Evolutionary conservation across 2,797 vertebrate genomes (phyloP).

Genomic region (Hephaestus fuliginosus): DNA sequence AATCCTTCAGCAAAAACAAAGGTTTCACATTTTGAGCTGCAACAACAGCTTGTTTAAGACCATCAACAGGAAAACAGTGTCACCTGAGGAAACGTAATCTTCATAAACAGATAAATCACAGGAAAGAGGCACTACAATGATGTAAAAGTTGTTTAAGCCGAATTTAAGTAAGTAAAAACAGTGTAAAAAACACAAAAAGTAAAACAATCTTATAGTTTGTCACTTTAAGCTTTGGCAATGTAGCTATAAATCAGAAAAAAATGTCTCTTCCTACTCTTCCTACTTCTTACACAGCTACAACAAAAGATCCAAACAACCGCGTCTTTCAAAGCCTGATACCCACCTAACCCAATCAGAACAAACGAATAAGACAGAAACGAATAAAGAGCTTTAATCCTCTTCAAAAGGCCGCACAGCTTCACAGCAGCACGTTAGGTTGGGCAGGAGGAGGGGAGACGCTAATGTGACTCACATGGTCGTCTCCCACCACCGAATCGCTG

Average conservation of each 20-base stretch:
- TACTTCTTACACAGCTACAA: slow-evolving; percentile 10
- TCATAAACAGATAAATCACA: neutral
- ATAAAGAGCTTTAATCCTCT: slow-evolving; percentile 43
- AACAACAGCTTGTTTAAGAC: neutral
- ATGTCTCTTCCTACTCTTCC: neutral
- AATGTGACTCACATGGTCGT: slow-evolving; percentile 43
- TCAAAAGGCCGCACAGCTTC: slow-evolving; percentile 16
- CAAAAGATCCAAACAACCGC: neutral
- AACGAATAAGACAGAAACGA: slow-evolving; percentile 29
- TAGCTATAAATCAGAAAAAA: neutral
- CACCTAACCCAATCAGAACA: slow-evolving; percentile 37
- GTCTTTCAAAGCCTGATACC: slow-evolving; percentile 26
- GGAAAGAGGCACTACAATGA: neutral
- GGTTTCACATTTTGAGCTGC: neutral
- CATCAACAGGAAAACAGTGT: neutral
- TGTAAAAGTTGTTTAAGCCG: neutral
- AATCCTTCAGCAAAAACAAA: neutral
- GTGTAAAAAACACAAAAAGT: neutral
- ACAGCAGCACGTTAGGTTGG: slow-evolving; percentile 34
- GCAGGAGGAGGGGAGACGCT: slow-evolving; percentile 6
- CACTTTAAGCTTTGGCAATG: neutral
- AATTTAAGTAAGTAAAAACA: neutral
- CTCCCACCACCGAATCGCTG: neutral
- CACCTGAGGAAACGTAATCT: neutral
- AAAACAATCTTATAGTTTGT: neutral